phyloP scores from a whole-genome alignment of 2,888 invertebrate genomes.

The Plagiodera versicolora region DNA sequence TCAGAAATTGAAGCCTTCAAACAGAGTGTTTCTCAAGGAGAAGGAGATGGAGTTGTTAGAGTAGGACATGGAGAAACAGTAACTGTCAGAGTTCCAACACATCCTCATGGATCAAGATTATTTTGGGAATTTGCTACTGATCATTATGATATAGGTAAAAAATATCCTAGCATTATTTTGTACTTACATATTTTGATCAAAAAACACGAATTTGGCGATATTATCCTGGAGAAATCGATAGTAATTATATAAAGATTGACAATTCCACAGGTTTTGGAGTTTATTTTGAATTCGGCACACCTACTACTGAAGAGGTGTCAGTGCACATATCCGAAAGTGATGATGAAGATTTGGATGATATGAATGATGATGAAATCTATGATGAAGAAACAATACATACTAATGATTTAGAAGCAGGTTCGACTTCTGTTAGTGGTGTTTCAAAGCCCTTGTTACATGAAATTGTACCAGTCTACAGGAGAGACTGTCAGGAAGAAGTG shows the following conservation, averaged over 20 bases:
- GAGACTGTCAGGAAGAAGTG: slow-evolving; percentile 96
- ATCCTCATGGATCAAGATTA: slow-evolving; percentile 86
- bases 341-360: slow-evolving; percentile 79
- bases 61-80: slow-evolving; percentile 97
- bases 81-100: slow-evolving; percentile 96
- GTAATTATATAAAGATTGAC: too few relatives aligned
- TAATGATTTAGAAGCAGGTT: slow-evolving; percentile 65
- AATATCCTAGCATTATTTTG: too few relatives aligned
- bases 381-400: slow-evolving; percentile 52
- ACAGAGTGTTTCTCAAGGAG: slow-evolving; percentile 66
- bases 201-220: too few relatives aligned
- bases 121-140: slow-evolving; percentile 99
- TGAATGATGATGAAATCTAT: slow-evolving; percentile 61
- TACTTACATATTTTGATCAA: too few relatives aligned
- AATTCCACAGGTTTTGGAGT: slow-evolving; percentile 78
- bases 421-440: slow-evolving; percentile 41
- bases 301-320: slow-evolving; percentile 80
- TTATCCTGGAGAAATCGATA: too few relatives aligned
- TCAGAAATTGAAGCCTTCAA: slow-evolving; percentile 88
- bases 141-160: slow-evolving; percentile 85
- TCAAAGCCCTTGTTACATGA: slow-evolving; percentile 70
- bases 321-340: slow-evolving; percentile 96
- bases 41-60: slow-evolving; percentile 85
- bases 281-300: slow-evolving; percentile 96
- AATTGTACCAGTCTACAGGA: slow-evolving; percentile 91